Base-by-base conservation (phyloP, 1,140 invertebrate genomes). In the Apis dorsata region DNA sequence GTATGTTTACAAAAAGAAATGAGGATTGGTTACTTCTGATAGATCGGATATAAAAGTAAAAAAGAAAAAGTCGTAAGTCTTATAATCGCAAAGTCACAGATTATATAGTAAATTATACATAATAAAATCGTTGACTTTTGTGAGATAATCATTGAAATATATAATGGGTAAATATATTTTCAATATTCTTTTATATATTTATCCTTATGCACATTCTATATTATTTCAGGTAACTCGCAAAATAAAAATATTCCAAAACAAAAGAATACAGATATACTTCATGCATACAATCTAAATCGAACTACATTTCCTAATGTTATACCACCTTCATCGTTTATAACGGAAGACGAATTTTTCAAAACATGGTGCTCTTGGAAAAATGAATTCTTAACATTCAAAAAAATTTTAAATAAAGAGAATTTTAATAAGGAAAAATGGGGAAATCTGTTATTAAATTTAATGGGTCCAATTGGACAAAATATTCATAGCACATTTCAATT, bases 341-440 rank as follows among this genome's bases (percentile, higher is more conserved):
- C 82, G 1, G 24, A 63, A 57, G 19, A 73, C 9, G 70, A 85
- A n/a, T 84, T 85, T 24, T 49, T 74, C 9, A 12, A 17, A 63
- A 79, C 10, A 3, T 86, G 85, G 85, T 21, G n/a, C 5, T n/a
- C 7, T 49, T 88, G 87, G 86, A 88, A 88, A 55, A 34, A 71
- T 2, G 11, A 81, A 44, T 85, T 88, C 17, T 0, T 83, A 19
- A 15, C 21, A 3, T 85, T 53, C 15, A 62, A 81, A 24, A 59
- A 13, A 11, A 19, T 10, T 3, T 51, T 51, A 15, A 66, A 70
- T 49, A 13, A 73, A 21, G 4, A 10, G 0, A 60, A 28, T 13
- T 53, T 17, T 1, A 13, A 66, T 1, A 53, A 63, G 1, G 34
- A 65, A 24, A 12, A 28, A 44, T 85, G 78, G 62, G 74, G 66